A percentile compares a stretch with the other conserved stretches of the same genome.
These are phyloP conservation scores for Fukomys damarensis DNA, from an alignment of 2,113 vertebrate genomes.

Conservation along the genomic window DNA sequence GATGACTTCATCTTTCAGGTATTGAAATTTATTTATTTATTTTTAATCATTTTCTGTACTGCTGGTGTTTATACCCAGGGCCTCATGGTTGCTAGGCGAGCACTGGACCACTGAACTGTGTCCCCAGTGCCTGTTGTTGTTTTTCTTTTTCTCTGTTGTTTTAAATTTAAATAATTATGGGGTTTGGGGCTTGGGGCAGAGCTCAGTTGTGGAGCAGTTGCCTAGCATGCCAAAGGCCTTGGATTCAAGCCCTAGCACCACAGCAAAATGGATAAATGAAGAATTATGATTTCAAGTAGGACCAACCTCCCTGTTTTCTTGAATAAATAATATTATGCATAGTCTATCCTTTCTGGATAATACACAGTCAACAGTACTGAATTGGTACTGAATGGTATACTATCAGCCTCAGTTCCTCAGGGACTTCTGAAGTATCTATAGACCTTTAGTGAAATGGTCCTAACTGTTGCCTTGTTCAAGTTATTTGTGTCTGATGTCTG, in stretches of 20 bases:
- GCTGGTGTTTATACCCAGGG: background rate
- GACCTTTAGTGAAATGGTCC: background rate
- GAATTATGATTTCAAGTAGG: background rate
- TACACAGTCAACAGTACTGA: background rate
- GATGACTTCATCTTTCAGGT: background rate
- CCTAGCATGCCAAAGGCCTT: background rate
- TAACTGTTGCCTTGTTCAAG: background rate
- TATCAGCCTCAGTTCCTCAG: background rate
- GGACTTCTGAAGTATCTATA: background rate
- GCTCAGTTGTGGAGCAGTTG: background rate
- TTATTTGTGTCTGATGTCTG: background rate
- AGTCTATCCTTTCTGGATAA: background rate
- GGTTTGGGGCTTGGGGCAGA: background rate
- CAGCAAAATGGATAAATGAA: background rate
- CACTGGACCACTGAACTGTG: background rate
- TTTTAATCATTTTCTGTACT: background rate
- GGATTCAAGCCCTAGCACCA: background rate
- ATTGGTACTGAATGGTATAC: background rate
- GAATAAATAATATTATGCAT: background rate
- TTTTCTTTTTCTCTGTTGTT: too few relatives aligned
- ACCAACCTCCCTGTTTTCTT: background rate
- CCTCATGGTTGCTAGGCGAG: background rate
- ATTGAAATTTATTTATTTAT: conserved; percentile 1
- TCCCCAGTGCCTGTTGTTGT: background rate
- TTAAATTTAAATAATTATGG: background rate